Conservation (phyloP, 1,140 invertebrate genomes). For the Drosophila bocqueti region DNA sequence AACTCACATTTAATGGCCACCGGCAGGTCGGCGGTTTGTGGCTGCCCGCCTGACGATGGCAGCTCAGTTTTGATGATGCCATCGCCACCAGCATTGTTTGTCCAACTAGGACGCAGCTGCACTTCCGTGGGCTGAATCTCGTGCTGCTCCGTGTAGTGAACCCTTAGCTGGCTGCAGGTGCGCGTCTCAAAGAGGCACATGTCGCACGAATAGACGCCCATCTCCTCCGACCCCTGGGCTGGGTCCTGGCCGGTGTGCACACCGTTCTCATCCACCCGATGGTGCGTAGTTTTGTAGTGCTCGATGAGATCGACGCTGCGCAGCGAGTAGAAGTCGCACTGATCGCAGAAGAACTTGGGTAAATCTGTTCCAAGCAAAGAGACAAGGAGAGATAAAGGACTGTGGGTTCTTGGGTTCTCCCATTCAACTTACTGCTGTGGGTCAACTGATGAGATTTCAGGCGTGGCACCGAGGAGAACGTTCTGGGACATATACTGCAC, state of each 20-base stretch:
- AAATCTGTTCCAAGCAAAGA: constrained; percentile 55
- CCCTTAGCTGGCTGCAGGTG: constrained; percentile 34
- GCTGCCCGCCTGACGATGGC: background rate
- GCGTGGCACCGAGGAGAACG: constrained; percentile 60
- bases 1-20: constrained; percentile 68
- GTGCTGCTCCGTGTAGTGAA: constrained; percentile 66
- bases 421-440: constrained; percentile 66
- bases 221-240: background rate
- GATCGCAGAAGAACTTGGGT: constrained; percentile 79
- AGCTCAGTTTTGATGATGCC: background rate
- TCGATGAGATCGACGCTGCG: constrained; percentile 69
- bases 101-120: constrained; percentile 69
- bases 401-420: background rate
- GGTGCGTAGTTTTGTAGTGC: constrained; percentile 67
- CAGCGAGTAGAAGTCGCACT: constrained; percentile 69
- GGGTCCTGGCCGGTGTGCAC: background rate
- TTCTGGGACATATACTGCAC: constrained; percentile 61
- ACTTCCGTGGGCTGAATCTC: constrained; percentile 61
- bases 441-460: constrained; percentile 78
- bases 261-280: constrained; percentile 16
- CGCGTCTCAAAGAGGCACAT: constrained; percentile 73
- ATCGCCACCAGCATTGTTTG: background rate
- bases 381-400: background rate
- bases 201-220: constrained; percentile 62
- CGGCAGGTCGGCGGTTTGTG: constrained; percentile 31